Percentiles rank a stretch among this genome's conserved stretches.
Evolutionary conservation across 2,888 invertebrate genomes (phyloP).

Genomic region (Ormyrus labotus): DNA sequence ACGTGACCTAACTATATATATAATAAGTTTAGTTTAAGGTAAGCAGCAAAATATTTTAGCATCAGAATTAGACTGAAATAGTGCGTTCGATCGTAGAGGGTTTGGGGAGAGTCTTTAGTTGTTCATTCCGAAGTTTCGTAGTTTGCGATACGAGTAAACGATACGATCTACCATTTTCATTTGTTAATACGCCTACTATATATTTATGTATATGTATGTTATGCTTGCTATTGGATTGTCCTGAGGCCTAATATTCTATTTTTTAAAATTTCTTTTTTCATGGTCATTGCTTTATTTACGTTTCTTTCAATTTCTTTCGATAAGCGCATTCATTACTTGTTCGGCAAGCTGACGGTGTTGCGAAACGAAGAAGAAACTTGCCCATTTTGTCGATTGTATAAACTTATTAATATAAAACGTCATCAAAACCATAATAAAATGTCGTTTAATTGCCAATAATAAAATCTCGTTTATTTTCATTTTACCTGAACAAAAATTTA

Average conservation of each 20-base stretch:
- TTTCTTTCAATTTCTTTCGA: background rate
- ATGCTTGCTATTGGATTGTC: conserved; percentile 12
- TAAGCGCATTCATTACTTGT: background rate
- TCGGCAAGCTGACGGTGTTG: background rate
- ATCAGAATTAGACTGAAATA: conserved; percentile 50
- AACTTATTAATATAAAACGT: conserved; percentile 33
- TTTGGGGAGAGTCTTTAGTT: conserved; percentile 53
- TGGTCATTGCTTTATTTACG: background rate
- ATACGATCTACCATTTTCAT: conserved; percentile 13
- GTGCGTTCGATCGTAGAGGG: conserved; percentile 50
- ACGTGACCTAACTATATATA: conserved; percentile 39
- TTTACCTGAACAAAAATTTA: background rate
- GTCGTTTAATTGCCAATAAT: conserved; percentile 45
- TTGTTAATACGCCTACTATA: conserved; percentile 9
- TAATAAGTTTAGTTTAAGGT: conserved; percentile 21
- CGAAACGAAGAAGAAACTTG: conserved; percentile 29
- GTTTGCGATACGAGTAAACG: conserved; percentile 8
- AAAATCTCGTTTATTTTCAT: conserved; percentile 1
- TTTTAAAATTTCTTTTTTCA: conserved; percentile 4
- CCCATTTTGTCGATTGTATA: conserved; percentile 36
- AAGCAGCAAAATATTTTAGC: conserved; percentile 25
- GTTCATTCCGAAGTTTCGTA: conserved; percentile 16
- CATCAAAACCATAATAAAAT: conserved; percentile 38
- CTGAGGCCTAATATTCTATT: conserved; percentile 29
- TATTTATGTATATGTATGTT: background rate